These are phyloP conservation scores for Champsocephalus esox DNA, from an alignment of 2,797 vertebrate genomes.

Conservation along the genomic window DNA sequence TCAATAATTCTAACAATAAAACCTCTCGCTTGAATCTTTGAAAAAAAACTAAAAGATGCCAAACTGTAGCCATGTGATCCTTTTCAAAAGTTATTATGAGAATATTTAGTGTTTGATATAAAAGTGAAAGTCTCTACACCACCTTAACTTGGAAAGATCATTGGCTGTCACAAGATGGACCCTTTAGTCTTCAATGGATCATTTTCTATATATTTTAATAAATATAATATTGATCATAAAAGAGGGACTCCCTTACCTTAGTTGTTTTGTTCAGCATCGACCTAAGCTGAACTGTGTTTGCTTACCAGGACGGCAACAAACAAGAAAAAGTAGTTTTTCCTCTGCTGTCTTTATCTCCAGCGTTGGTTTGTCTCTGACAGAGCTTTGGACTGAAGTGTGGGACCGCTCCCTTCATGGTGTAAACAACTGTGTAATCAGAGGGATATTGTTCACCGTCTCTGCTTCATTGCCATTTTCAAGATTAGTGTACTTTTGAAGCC, in stretches of 20 bases:
- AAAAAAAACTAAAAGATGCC: neutral
- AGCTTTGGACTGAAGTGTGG: constrained; percentile 23
- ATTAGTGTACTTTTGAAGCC: constrained; percentile 29
- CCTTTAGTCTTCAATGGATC: neutral
- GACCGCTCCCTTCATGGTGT: constrained; percentile 38
- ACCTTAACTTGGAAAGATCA: neutral
- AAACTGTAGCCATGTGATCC: neutral
- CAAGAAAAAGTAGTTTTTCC: neutral
- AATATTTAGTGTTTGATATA: neutral
- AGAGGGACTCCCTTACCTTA: neutral
- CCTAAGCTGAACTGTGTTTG: neutral
- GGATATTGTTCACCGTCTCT: constrained; percentile 37
- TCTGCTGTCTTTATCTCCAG: constrained; percentile 2
- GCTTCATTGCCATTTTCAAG: constrained; percentile 16
- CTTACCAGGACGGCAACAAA: neutral
- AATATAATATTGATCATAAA: neutral
- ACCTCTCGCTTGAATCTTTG: neutral
- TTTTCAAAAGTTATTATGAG: neutral
- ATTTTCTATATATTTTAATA: neutral
- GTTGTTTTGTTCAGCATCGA: constrained; percentile 1
- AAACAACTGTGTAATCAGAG: constrained; percentile 50
- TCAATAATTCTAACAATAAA: neutral
- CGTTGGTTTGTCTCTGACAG: constrained; percentile 1
- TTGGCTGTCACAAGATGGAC: neutral
- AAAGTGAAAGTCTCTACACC: too few relatives aligned